These are phyloP conservation scores for Maccullochella peelii DNA, from an alignment of 2,113 vertebrate species.

Conservation along the genomic window DNA sequence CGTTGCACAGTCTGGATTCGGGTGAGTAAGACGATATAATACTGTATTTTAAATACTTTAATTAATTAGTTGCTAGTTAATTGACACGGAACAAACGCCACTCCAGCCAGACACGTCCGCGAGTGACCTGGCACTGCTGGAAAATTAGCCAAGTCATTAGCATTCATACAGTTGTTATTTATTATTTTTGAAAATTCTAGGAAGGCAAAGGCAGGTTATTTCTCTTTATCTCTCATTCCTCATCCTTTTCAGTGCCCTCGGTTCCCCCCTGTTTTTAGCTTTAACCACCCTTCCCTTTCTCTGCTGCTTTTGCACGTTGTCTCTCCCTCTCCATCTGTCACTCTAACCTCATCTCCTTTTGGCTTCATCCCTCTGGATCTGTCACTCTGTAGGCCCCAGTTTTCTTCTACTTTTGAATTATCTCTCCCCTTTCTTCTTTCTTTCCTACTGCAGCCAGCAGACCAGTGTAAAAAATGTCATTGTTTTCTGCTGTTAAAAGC, in stretches of 20 bases:
- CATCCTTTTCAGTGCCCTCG: neutral
- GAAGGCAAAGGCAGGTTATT: neutral
- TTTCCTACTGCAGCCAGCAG: too few species aligned
- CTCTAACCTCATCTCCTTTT: conserved; percentile 44
- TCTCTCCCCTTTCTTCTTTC: neutral
- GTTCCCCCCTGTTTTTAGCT: neutral
- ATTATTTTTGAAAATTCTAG: too few species aligned
- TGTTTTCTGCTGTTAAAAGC: too few species aligned
- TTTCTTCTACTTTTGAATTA: conserved; percentile 17
- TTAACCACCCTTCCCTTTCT: neutral
- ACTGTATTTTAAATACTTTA: neutral
- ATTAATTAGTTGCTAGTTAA: too few species aligned
- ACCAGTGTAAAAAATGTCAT: too few species aligned
- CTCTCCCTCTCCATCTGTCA: conserved; percentile 51
- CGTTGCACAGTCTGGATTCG: fast-evolving
- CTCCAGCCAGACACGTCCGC: too few species aligned
- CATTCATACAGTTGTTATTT: neutral
- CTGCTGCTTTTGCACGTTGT: conserved; percentile 24
- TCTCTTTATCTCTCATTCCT: neutral
- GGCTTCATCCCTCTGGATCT: conserved; percentile 50
- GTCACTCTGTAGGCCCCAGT: conserved; percentile 13
- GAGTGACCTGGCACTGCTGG: too few species aligned
- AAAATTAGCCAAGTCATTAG: neutral
- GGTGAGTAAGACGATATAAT: neutral
- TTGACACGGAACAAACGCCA: too few species aligned